phyloP scores from a whole-genome alignment of 2,888 invertebrate genomes.

The Blera fallax region DNA sequence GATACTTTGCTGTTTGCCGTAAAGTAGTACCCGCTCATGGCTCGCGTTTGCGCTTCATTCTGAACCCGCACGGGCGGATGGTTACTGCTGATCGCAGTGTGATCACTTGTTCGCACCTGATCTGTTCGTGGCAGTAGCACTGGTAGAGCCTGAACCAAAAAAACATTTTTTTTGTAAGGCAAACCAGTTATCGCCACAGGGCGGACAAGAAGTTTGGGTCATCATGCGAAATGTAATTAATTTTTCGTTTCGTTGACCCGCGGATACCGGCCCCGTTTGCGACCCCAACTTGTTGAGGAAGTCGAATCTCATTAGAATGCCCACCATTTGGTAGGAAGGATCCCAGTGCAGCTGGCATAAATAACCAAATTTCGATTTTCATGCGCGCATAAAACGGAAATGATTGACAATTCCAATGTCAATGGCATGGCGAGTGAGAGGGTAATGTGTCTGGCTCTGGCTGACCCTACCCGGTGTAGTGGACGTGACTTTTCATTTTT shows the following conservation, averaged over 20 bases:
- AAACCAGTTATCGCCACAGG: conserved; percentile 22
- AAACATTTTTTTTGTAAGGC: background rate
- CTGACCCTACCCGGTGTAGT: background rate
- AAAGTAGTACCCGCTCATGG: background rate
- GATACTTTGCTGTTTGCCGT: background rate
- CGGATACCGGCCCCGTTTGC: no score
- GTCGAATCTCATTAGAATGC: conserved; percentile 52
- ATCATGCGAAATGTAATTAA: conserved; percentile 66
- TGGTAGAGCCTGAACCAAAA: background rate
- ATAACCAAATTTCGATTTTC: conserved; percentile 37
- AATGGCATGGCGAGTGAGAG: conserved; percentile 21
- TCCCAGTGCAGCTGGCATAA: conserved; percentile 8
- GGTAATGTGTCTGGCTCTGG: background rate
- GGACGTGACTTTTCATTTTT: conserved; percentile 68
- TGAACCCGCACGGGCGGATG: conserved; percentile 38
- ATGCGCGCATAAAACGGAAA: conserved; percentile 50
- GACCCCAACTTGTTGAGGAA: conserved; percentile 7
- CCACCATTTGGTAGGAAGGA: background rate
- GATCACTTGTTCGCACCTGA: conserved; percentile 70
- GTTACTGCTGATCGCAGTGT: conserved; percentile 30
- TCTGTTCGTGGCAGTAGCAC: conserved; percentile 56
- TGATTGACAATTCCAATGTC: conserved; percentile 72
- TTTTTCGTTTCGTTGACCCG: conserved; percentile 44
- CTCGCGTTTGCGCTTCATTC: conserved; percentile 16
- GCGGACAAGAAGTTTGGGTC: conserved; percentile 36